These are phyloP conservation scores for Leucoraja erinaceus DNA, from an alignment of 2,113 vertebrate species.

Conservation along the genomic window DNA sequence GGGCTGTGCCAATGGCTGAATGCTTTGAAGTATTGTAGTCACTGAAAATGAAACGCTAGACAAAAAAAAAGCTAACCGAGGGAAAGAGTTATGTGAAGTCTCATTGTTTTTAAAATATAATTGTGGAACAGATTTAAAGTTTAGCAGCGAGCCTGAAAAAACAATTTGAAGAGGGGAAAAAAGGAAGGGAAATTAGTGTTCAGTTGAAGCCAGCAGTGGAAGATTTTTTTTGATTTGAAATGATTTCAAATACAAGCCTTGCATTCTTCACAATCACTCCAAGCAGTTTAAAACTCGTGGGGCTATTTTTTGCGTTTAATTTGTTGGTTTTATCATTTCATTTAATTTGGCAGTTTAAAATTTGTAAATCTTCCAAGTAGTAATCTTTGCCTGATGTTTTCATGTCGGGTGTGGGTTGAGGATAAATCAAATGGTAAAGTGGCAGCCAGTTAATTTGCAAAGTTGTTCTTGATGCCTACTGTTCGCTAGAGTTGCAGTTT, in stretches of 20 bases:
- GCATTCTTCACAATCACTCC: not conserved
- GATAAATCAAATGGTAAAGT: not conserved
- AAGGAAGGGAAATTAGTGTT: not conserved
- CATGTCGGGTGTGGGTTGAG: not conserved
- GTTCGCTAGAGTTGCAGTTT: not conserved
- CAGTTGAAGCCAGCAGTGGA: not conserved
- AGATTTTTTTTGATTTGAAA: conserved; percentile 8
- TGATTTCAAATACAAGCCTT: not conserved
- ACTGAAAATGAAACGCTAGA: not conserved
- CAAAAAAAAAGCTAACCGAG: not conserved
- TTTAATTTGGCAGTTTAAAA: conserved; percentile 22
- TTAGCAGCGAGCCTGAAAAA: not conserved
- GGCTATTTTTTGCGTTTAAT: not conserved
- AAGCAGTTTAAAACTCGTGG: not conserved
- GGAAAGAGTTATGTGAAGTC: not conserved
- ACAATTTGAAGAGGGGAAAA: not conserved
- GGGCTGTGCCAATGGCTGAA: not conserved
- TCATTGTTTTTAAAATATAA: not conserved
- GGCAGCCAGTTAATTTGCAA: not conserved
- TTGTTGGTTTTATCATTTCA: not conserved
- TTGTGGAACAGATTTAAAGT: not conserved
- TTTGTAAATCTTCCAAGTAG: not conserved
- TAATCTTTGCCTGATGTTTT: no score
- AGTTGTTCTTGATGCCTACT: not conserved
- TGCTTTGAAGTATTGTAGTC: conserved; percentile 19